Conservation (phyloP, 2,888 invertebrate species). For the Saturnia pavonia region DNA sequence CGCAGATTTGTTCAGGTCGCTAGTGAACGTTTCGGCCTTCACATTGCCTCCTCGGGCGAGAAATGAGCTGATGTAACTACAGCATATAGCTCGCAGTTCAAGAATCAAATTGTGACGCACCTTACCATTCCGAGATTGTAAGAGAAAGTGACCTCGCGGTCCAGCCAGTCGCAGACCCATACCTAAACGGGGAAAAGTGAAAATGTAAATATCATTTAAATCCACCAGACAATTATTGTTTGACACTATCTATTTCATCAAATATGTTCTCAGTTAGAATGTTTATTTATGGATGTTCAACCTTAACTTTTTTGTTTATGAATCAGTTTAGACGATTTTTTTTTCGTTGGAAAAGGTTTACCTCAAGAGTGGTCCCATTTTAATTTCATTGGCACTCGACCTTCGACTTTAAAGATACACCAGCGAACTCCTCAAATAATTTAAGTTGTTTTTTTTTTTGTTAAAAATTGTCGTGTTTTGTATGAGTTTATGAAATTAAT, state of each 20-base stretch:
- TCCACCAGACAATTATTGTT: conserved; percentile 1
- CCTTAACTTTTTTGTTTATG: no score
- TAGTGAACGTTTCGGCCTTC: conserved; percentile 68
- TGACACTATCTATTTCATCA: neutral
- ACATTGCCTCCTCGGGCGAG: conserved; percentile 59
- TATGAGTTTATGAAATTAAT: no score
- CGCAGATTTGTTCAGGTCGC: conserved; percentile 48
- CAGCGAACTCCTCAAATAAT: no score
- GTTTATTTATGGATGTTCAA: no score
- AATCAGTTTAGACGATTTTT: no score
- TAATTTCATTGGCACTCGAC: no score
- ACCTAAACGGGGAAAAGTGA: conserved; percentile 21
- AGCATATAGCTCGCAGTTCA: conserved; percentile 43
- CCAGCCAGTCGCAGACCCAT: conserved; percentile 21
- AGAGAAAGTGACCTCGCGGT: conserved; percentile 48
- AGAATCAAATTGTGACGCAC: conserved; percentile 25
- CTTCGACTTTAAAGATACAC: no score
- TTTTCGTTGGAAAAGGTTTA: no score
- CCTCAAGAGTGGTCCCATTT: no score
- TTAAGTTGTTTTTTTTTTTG: no score
- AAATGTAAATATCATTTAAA: conserved; percentile 20
- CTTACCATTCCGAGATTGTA: conserved; percentile 36
- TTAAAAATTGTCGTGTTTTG: no score
- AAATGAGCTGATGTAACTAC: conserved; percentile 55
- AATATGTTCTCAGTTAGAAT: no score